Evolutionary conservation across 2,888 invertebrate genomes (phyloP).

Genomic region (Tridacna crocea): DNA sequence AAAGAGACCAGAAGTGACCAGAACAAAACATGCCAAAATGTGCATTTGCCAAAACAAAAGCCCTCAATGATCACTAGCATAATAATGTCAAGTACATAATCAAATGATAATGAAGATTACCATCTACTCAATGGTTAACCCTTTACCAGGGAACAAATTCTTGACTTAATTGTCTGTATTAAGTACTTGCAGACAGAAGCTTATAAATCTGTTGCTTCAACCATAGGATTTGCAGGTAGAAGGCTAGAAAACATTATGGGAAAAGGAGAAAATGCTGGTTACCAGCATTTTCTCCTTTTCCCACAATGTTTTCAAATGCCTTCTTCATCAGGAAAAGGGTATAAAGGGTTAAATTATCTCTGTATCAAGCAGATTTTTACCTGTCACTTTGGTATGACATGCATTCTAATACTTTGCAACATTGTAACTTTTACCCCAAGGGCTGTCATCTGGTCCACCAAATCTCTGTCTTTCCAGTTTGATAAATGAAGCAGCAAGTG

Average conservation of each 20-base stretch:
- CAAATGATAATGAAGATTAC: no score
- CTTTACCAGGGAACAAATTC: no score
- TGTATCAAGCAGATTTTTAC: neutral
- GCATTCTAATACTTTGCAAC: neutral
- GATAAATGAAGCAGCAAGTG: constrained; percentile 13
- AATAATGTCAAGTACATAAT: no score
- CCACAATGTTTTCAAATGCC: neutral
- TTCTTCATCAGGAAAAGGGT: neutral
- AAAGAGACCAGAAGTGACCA: no score
- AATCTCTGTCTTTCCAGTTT: neutral
- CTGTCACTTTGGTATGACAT: constrained; percentile 14
- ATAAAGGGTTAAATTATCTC: neutral
- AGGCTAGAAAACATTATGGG: neutral
- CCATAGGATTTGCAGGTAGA: no score
- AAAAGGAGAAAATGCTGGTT: neutral
- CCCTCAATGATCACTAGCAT: no score
- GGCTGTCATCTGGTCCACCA: neutral
- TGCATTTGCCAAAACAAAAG: no score
- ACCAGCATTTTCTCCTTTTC: neutral
- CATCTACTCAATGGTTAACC: no score
- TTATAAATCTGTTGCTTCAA: no score
- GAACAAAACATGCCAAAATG: no score
- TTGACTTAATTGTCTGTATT: no score
- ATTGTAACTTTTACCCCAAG: neutral
- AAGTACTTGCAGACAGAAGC: no score